Conservation (phyloP, 2,888 invertebrate genomes). For the Agrochola lychnidis region DNA sequence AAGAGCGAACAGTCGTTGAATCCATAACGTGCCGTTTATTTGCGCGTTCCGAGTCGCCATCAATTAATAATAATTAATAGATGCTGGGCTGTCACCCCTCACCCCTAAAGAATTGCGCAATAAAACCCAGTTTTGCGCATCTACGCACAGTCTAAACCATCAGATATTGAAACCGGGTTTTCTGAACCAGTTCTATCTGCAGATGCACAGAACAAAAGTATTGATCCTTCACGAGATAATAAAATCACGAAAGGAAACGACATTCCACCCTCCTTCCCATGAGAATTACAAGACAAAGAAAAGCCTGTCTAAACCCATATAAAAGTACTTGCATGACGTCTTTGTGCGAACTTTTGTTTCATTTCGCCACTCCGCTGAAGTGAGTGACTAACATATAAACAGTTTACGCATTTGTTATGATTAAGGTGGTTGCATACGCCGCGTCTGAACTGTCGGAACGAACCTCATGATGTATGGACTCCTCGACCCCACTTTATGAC, state of each 20-base stretch:
- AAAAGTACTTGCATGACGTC: slow-evolving; percentile 14
- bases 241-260: slow-evolving; percentile 24
- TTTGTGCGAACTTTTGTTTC: slow-evolving; percentile 28
- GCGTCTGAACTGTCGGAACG: background rate
- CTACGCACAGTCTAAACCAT: background rate
- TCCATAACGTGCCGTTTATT: slow-evolving; percentile 13
- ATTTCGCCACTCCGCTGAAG: slow-evolving; percentile 8
- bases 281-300: slow-evolving; percentile 35
- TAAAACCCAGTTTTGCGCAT: background rate
- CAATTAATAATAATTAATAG: slow-evolving; percentile 30
- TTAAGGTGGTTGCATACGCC: background rate
- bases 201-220: slow-evolving; percentile 30
- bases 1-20: slow-evolving; percentile 16
- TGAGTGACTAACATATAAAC: slow-evolving; percentile 2
- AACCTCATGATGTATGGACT: background rate
- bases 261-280: slow-evolving; percentile 24
- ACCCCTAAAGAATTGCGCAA: background rate
- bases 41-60: slow-evolving; percentile 8
- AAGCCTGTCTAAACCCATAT: background rate
- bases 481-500: background rate
- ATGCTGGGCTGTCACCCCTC: background rate
- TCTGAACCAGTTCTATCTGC: background rate
- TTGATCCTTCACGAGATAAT: slow-evolving; percentile 28
- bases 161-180: background rate
- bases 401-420: slow-evolving; percentile 25